Evolutionary conservation across 2,888 invertebrate genomes (phyloP).

Genomic region (Perizoma affinitatum): DNA sequence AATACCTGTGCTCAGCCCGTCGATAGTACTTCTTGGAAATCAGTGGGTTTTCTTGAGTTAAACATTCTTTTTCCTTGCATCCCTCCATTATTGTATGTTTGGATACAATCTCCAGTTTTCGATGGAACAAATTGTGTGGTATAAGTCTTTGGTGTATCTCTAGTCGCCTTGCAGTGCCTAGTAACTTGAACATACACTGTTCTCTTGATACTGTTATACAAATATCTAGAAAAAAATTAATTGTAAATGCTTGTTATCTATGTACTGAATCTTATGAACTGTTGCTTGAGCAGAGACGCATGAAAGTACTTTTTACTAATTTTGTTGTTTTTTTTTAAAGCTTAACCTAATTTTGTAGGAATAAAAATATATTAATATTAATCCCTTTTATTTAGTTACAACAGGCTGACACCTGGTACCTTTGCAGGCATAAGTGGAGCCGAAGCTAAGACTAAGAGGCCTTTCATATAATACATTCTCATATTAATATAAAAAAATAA

Average conservation of each 20-base stretch:
- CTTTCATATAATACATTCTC: too few species aligned
- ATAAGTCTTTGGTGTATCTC: slow-evolving; percentile 40
- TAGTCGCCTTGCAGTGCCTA: slow-evolving; percentile 24
- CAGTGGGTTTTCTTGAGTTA: slow-evolving; percentile 48
- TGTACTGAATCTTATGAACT: background rate
- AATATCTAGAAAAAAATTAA: slow-evolving; percentile 33
- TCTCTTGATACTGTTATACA: slow-evolving; percentile 15
- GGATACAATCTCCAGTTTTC: slow-evolving; percentile 26
- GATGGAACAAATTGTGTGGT: slow-evolving; percentile 35
- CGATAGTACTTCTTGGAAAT: slow-evolving; percentile 71
- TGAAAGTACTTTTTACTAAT: too few species aligned
- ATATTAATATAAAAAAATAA: too few species aligned
- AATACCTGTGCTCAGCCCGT: slow-evolving; percentile 72
- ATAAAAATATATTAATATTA: too few species aligned
- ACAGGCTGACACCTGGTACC: too few species aligned
- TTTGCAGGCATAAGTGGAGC: too few species aligned
- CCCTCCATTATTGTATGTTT: slow-evolving; percentile 48
- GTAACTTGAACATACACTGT: slow-evolving; percentile 35
- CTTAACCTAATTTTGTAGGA: too few species aligned
- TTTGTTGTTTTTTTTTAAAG: too few species aligned
- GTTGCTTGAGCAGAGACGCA: too few species aligned
- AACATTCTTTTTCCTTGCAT: slow-evolving; percentile 55
- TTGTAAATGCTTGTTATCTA: slow-evolving; percentile 11
- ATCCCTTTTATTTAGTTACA: too few species aligned
- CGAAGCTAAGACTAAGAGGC: too few species aligned